phyloP scores from a whole-genome alignment of 2,888 invertebrate genomes.

The Prosopocoilus inquinatus region DNA sequence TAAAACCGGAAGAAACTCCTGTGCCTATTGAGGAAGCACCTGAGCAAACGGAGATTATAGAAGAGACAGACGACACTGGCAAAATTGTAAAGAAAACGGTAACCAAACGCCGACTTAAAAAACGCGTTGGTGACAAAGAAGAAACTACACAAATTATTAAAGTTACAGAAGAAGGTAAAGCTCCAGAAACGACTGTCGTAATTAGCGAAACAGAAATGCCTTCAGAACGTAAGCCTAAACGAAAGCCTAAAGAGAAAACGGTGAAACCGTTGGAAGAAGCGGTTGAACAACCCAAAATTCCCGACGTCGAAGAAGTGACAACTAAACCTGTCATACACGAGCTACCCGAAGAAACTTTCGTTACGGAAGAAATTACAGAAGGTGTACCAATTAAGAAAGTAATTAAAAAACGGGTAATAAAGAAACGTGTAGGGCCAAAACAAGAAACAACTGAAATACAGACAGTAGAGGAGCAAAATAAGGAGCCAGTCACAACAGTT shows the following conservation, averaged over 20 bases:
- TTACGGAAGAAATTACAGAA: slow-evolving; percentile 34
- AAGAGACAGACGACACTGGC: slow-evolving; percentile 20
- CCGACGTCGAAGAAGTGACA: slow-evolving; percentile 11
- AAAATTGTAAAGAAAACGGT: slow-evolving; percentile 33
- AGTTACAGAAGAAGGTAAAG: slow-evolving; percentile 42
- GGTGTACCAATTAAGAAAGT: slow-evolving; percentile 37
- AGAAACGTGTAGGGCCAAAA: slow-evolving; percentile 41
- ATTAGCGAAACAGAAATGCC: slow-evolving; percentile 23
- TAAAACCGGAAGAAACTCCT: slow-evolving; percentile 46
- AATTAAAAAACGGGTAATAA: slow-evolving; percentile 38
- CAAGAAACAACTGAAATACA: slow-evolving; percentile 50
- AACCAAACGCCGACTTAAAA: slow-evolving; percentile 26
- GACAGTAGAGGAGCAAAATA: slow-evolving; percentile 49
- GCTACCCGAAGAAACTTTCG: slow-evolving; percentile 32
- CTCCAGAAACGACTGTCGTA: slow-evolving; percentile 41
- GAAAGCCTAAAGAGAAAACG: slow-evolving; percentile 14
- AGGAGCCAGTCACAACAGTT: slow-evolving; percentile 48
- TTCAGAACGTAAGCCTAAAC: slow-evolving; percentile 20
- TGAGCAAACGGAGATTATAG: slow-evolving; percentile 34
- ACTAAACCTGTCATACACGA: slow-evolving; percentile 26
- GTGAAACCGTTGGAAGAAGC: slow-evolving; percentile 15
- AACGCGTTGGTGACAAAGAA: slow-evolving; percentile 28
- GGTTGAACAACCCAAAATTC: neutral
- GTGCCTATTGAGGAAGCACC: slow-evolving; percentile 21
- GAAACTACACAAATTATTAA: slow-evolving; percentile 49